These are phyloP conservation scores for Cancer borealis DNA, from an alignment of 2,888 invertebrate genomes.

Conservation along the genomic window DNA sequence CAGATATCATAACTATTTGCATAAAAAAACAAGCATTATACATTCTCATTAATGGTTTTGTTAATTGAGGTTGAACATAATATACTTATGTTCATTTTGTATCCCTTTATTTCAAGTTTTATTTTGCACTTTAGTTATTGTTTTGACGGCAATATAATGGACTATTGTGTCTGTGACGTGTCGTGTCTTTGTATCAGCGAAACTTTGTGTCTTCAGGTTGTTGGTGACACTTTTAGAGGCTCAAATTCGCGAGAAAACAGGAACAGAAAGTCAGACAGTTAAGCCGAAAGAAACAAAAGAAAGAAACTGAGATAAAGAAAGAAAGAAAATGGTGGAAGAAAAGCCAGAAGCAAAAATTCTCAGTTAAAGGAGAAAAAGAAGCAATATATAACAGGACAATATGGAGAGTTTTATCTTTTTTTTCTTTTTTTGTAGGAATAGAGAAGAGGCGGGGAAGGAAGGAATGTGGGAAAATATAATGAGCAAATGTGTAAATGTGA, in stretches of 20 bases:
- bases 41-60: background rate
- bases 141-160: background rate
- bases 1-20: too few relatives aligned
- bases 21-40: background rate
- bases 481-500: background rate
- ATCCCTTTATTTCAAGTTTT: background rate
- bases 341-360: too few relatives aligned
- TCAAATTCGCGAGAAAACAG: too few relatives aligned
- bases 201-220: background rate
- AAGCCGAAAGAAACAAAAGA: too few relatives aligned
- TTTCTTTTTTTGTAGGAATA: background rate
- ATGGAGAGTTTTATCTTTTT: background rate
- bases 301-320: too few relatives aligned
- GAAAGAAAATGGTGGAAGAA: too few relatives aligned
- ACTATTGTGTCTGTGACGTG: too few relatives aligned
- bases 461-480: constrained; percentile 8
- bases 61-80: background rate
- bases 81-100: background rate
- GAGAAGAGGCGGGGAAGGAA: background rate
- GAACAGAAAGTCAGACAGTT: too few relatives aligned
- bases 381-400: too few relatives aligned
- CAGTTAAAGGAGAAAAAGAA: too few relatives aligned
- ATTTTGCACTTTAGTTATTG: background rate
- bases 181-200: too few relatives aligned
- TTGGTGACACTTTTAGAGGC: background rate